phyloP scores from a whole-genome alignment of 2,888 invertebrate species.

The Miltochrista miniata region DNA sequence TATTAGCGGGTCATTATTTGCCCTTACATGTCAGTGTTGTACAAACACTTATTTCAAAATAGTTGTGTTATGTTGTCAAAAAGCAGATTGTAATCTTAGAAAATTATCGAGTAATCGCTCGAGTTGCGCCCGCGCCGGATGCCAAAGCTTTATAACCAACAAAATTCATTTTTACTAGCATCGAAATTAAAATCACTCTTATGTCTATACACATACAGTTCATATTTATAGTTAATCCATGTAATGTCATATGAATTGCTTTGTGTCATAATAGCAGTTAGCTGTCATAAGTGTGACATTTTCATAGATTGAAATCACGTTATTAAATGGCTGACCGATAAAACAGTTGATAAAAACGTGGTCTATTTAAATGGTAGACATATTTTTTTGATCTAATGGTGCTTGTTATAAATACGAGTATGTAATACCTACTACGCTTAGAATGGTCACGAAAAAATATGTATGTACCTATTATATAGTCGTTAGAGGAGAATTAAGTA shows the following conservation, averaged over 20 bases:
- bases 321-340: constrained; percentile 71
- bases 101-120: constrained; percentile 82
- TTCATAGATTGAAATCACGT: constrained; percentile 69
- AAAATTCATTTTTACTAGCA: constrained; percentile 9
- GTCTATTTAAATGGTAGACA: constrained; percentile 59
- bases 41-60: constrained; percentile 53
- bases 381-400: constrained; percentile 41
- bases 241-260: constrained; percentile 30
- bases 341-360: constrained; percentile 68
- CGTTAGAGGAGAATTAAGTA: not conserved
- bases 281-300: constrained; percentile 77
- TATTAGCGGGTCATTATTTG: constrained; percentile 35
- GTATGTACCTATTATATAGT: too few species aligned
- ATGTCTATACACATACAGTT: constrained; percentile 25
- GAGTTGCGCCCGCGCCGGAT: constrained; percentile 78
- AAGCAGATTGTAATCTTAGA: constrained; percentile 68
- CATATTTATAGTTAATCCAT: constrained; percentile 10
- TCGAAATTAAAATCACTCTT: constrained; percentile 17
- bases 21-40: constrained; percentile 42
- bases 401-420: constrained; percentile 28
- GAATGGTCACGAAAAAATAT: constrained; percentile 14
- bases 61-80: constrained; percentile 74
- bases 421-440: constrained; percentile 16
- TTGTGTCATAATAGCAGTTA: constrained; percentile 74
- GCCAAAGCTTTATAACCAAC: constrained; percentile 57